Evolutionary conservation across 2,888 invertebrate species (phyloP), one percentile per base, ranked within the genome.

Genomic region (Adela reaumurella): DNA sequence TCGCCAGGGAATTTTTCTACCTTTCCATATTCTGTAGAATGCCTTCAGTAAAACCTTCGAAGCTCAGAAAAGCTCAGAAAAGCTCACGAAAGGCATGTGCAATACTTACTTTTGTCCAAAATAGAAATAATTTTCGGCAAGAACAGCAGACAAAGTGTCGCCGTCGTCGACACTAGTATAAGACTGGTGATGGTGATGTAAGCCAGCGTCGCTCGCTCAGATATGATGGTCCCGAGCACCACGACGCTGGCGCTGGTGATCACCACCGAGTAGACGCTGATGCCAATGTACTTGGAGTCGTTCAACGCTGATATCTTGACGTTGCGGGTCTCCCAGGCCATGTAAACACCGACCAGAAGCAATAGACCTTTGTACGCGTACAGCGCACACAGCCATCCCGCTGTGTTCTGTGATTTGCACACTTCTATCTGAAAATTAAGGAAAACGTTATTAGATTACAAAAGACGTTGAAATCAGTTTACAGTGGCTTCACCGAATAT

Each of bases 301-400:
- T 95, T 95, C 19, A 96, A 74, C 0, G 92, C 93, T 14, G 93
- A 90, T 58, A 95, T 92, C 74, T 94, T 94, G 19, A 96, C 93
- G 66, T 91, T 88, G 47, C 92, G 84, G 10, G 95, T 96, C 74
- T 94, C 94, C 95, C 95, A 95, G 1, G 95, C 95, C 94, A 95
- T 94, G 74, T 94, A 95, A 3, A 94, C 90, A 0, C 94, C 95
- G 52, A 94, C 93, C 24, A 94, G 83, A 16, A 95, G 82, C 17
- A 95, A 81, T 0, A 95, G 81, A 1, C 92, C 93, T 69, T 95
- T 95, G 81, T 95, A 95, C 8, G 89, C 90, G 68, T 94, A 95
- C 11, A 95, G 83, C 0, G 88, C 90, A 46, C 92, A 88, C n/a
- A 94, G 80, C 95, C 95, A 96, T 46, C 91, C 91, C 42, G 89